phyloP scores from a whole-genome alignment of 2,888 invertebrate species.

The Cataglyphis livida region DNA sequence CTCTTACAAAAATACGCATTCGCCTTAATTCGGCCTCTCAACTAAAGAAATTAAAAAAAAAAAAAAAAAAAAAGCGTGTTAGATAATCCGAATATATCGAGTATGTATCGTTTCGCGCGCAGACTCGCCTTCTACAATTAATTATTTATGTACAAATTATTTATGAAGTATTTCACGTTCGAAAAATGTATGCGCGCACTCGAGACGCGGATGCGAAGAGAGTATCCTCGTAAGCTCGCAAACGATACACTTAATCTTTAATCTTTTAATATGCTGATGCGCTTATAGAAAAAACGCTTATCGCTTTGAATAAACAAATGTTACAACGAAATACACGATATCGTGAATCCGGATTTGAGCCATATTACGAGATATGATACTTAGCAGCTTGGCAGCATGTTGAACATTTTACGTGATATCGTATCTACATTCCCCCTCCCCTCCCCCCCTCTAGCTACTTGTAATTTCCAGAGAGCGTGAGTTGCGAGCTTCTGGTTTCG shows the following conservation, averaged over 20 bases:
- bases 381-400: slow-evolving; percentile 80
- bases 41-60: slow-evolving; percentile 23
- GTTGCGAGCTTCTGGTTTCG: slow-evolving; percentile 30
- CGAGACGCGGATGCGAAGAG: not conserved
- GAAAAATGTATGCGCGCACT: slow-evolving; percentile 33
- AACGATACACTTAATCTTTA: slow-evolving; percentile 55
- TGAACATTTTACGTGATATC: slow-evolving; percentile 80
- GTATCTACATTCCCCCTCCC: slow-evolving; percentile 71
- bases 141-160: slow-evolving; percentile 33
- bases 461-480: slow-evolving; percentile 18
- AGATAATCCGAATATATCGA: slow-evolving; percentile 15
- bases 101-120: not conserved
- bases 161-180: not conserved
- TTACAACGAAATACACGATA: slow-evolving; percentile 62
- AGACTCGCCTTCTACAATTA: slow-evolving; percentile 18
- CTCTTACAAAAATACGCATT: not conserved
- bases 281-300: slow-evolving; percentile 40
- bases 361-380: slow-evolving; percentile 78
- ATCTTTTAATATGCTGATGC: slow-evolving; percentile 34
- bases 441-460: slow-evolving; percentile 6
- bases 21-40: not conserved
- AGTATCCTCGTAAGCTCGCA: slow-evolving; percentile 23
- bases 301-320: slow-evolving; percentile 39
- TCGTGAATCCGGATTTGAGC: slow-evolving; percentile 67
- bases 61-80: slow-evolving; percentile 8